Evolutionary conservation across 2,113 vertebrate genomes (phyloP), one percentile per base, ranked within the genome.

Genomic region (Mohoua ochrocephala): DNA sequence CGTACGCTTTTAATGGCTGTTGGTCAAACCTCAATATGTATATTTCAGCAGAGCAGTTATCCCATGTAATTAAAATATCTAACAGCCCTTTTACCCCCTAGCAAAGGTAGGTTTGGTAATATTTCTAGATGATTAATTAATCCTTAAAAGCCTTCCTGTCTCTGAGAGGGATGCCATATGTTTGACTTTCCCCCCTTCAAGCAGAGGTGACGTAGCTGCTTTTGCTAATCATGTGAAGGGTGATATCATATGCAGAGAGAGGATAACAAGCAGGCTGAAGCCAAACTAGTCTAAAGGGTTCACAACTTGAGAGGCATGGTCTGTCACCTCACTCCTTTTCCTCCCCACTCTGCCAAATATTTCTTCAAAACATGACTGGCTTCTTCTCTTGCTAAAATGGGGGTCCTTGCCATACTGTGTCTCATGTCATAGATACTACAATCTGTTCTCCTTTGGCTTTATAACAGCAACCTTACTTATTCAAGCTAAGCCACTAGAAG

Each of bases 361-460:
- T 94, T 93, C 84, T 87, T 91, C 74, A 94, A 94, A 95, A 89
- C 61, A 85, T 73, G 78, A 76, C 79, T 75, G 57, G 47, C 59
- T 96, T 84, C 64, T 92, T 77, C 37, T 73, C 41, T 75, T 76
- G 57, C 77, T 88, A 50, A 91, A 92, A 83, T 10, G 65, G 10
- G 31, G 44, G 52, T 89, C 60, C n/a, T 79, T 91, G 82, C 81
- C 49, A 67, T 82, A 24, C 63, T 57, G 59, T 24, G 42, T 64
- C 53, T 88, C 53, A 30, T 79, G 49, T 87, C 69, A 56, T 26
- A 82, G 49, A 54, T 71, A 24, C n/a, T 41, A 31, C 71, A 92
- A 31, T 87, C 74, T 95, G 78, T 59, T 89, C 65, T 79, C 35
- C 74, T 94, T 83, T 91, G 68, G 68, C 75, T 61, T 87, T 45